Evolutionary conservation across 1,140 invertebrate species (phyloP), one percentile per base, ranked within the genome.

Genomic region (Drosophila dunni): DNA sequence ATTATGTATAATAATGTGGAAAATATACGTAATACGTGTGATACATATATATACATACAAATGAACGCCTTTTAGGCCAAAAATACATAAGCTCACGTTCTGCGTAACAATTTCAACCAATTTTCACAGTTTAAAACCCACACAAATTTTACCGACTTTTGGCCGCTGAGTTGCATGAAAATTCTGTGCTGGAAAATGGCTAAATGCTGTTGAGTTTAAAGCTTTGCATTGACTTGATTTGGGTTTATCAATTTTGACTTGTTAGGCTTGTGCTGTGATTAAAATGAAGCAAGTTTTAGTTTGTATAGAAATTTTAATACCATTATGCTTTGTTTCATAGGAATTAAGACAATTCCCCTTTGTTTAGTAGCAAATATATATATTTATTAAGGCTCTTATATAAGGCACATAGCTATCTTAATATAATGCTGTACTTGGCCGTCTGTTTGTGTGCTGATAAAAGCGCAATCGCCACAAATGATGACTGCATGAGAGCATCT

Each of bases 1-100:
- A 84, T 88, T 88, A 88, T 88, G 84, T 88, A 89, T 71, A 75
- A 79, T 88, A 88, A 79, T 75, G 64, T 65, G 58, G 56, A 58
- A 53, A 60, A 63, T 60, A 61, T 57, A 29, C 24, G 24, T 29
- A 29, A 29, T 29, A 29, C 24, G 24, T 6, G 17, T 20, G 17
- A 29, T 29, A 29, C 24, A 6, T 29, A 29, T 29, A 29, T 29
- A 29, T 29, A 20, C 17, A 29, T 29, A 58, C 38, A 38, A 40
- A 44, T 53, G 54, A 68, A 64, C 42, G 42, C 46, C 36, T 62
- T 66, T 66, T 29, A 5, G 24, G 1, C 24, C 24, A 20, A 61
- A 66, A 72, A 79, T 71, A 78, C 64, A 76, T 73, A 73, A 75
- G 65, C 62, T 17, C 29, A 42, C 51, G 36, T 64, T 53, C 50